A percentile compares a stretch with the other conserved stretches of the same genome.
phyloP scores from a whole-genome alignment of 2,888 invertebrate genomes.

The Tanypteryx hageni region DNA sequence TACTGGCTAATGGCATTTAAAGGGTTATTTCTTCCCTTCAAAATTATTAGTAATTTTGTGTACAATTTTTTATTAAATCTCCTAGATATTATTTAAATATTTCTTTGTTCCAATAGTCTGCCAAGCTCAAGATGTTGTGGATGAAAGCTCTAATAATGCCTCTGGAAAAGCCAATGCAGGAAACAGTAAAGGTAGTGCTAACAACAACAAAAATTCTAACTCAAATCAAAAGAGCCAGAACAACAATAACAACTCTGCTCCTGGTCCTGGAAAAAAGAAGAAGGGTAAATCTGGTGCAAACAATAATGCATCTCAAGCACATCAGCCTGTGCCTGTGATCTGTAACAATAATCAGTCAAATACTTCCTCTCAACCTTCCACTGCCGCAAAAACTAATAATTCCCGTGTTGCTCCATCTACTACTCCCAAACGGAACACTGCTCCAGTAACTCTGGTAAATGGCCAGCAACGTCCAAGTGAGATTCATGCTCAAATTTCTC shows the following conservation, averaged over 20 bases:
- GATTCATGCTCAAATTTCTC: constrained; percentile 41
- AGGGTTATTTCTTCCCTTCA: no score
- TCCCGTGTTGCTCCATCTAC: constrained; percentile 27
- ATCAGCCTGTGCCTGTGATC: constrained; percentile 23
- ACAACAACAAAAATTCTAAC: constrained; percentile 57
- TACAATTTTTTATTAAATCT: constrained; percentile 13
- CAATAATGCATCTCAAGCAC: constrained; percentile 66
- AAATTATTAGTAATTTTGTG: neutral
- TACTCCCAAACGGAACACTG: constrained; percentile 49
- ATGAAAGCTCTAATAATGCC: constrained; percentile 23
- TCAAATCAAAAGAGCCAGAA: constrained; percentile 56
- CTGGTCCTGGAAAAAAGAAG: constrained; percentile 68
- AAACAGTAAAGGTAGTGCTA: constrained; percentile 39
- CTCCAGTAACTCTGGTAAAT: constrained; percentile 49
- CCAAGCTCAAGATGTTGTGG: constrained; percentile 66
- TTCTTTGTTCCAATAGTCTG: constrained; percentile 68
- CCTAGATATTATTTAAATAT: neutral
- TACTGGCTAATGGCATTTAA: no score
- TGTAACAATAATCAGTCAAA: constrained; percentile 55
- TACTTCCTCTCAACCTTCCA: constrained; percentile 51
- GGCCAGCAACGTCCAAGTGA: constrained; percentile 54
- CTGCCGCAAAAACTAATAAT: constrained; percentile 33
- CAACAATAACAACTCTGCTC: constrained; percentile 68
- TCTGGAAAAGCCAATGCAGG: constrained; percentile 13
- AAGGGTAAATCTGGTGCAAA: constrained; percentile 67